phyloP scores from a whole-genome alignment of 30 jellyfish, hydroid and myxozoan species.

The Turritopsis rubra region DNA sequence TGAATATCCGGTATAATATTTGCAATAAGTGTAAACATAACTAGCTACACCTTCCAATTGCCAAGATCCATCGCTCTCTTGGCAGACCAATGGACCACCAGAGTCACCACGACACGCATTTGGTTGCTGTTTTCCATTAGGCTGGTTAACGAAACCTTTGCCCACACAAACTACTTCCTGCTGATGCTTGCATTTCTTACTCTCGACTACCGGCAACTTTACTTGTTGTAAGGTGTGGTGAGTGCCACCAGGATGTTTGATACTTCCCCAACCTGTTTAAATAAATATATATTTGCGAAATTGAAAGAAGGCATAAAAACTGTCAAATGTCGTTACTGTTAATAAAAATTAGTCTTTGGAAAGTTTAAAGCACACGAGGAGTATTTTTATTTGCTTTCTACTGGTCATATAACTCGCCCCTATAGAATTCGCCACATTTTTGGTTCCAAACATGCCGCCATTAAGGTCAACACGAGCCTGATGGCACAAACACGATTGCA shows the following conservation, averaged over 20 bases:
- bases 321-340: not conserved
- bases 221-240: not conserved
- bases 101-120: slow-evolving; percentile 15
- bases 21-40: slow-evolving; percentile 9
- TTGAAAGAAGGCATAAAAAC: not conserved
- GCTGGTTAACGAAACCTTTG: not conserved
- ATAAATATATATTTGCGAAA: not conserved
- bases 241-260: slow-evolving; percentile 1
- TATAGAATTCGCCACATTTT: no score
- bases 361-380: no score
- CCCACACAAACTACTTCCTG: slow-evolving; percentile 8
- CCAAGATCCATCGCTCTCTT: slow-evolving; percentile 3
- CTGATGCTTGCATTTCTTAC: not conserved
- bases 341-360: no score
- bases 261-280: not conserved
- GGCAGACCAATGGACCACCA: slow-evolving; percentile 18
- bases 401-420: no score
- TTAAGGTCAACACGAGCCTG: no score
- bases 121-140: slow-evolving; percentile 17
- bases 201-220: not conserved
- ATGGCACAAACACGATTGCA: no score
- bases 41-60: slow-evolving; percentile 16
- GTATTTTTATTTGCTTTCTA: no score
- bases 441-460: no score
- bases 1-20: slow-evolving; percentile 2